These are phyloP conservation scores for Dendrolimus houi DNA, from an alignment of 2,888 invertebrate genomes.

Conservation along the genomic window DNA sequence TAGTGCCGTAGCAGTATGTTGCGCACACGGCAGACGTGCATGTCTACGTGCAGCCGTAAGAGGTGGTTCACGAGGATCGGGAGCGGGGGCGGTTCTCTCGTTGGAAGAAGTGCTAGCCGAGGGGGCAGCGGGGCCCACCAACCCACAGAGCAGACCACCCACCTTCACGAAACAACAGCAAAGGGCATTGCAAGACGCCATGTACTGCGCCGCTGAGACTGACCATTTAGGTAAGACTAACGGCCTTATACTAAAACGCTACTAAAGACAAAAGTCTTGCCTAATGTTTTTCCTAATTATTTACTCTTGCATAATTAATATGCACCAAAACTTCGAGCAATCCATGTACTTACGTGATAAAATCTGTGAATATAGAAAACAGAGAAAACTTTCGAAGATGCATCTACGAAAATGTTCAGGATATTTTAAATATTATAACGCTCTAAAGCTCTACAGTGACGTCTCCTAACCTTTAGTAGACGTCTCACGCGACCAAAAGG, in stretches of 20 bases:
- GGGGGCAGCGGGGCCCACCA: conserved; percentile 75
- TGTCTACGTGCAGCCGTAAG: conserved; percentile 82
- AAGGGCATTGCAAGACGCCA: conserved; percentile 91
- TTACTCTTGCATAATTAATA: background rate
- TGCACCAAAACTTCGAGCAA: too few relatives aligned
- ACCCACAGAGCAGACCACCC: conserved; percentile 31
- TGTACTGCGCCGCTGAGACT: conserved; percentile 96
- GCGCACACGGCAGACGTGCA: conserved; percentile 89
- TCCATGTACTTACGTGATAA: too few relatives aligned
- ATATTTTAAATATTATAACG: too few relatives aligned
- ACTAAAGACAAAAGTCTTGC: background rate
- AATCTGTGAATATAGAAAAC: too few relatives aligned
- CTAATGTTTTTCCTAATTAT: background rate
- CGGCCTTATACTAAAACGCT: too few relatives aligned
- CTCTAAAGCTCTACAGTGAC: too few relatives aligned
- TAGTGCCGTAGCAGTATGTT: conserved; percentile 92
- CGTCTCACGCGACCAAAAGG: too few relatives aligned
- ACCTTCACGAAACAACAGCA: conserved; percentile 87
- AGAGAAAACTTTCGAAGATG: too few relatives aligned
- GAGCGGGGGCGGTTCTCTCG: conserved; percentile 85
- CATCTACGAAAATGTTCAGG: too few relatives aligned
- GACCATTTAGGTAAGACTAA: conserved; percentile 83
- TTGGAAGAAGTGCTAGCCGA: conserved; percentile 94
- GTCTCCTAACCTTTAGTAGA: too few relatives aligned
- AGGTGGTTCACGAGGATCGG: conserved; percentile 74